Evolutionary conservation across 2,888 invertebrate species (phyloP).

Genomic region (Graphium colonna): DNA sequence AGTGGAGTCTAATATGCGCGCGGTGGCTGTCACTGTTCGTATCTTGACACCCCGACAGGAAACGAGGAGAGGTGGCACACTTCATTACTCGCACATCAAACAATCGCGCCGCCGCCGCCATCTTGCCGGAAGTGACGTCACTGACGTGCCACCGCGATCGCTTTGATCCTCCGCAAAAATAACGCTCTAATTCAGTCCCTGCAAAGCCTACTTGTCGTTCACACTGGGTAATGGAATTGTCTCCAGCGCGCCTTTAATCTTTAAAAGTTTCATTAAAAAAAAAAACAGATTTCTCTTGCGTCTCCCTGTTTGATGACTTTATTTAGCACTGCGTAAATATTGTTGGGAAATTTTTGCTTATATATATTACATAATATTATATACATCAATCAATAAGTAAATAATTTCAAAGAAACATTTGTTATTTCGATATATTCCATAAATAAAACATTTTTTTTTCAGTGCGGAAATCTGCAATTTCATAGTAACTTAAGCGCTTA

Average conservation of each 20-base stretch:
- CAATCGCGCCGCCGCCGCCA: constrained; percentile 72
- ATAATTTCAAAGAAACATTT: too few relatives aligned
- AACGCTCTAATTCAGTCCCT: constrained; percentile 45
- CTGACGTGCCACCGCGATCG: constrained; percentile 60
- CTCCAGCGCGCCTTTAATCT: constrained; percentile 29
- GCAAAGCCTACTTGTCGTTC: constrained; percentile 36
- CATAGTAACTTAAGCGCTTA: too few relatives aligned
- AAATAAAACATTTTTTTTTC: too few relatives aligned
- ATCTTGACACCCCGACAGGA: constrained; percentile 74
- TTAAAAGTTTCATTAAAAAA: background rate
- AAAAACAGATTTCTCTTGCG: background rate
- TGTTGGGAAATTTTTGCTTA: constrained; percentile 13
- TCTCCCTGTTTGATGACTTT: background rate
- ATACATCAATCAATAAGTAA: too few relatives aligned
- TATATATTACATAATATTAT: too few relatives aligned
- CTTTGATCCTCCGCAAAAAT: constrained; percentile 75
- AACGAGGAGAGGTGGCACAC: constrained; percentile 72
- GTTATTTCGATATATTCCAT: too few relatives aligned
- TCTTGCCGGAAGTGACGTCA: constrained; percentile 76
- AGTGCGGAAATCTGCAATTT: too few relatives aligned
- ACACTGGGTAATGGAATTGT: constrained; percentile 52
- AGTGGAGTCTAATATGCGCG: constrained; percentile 53
- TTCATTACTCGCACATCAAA: constrained; percentile 80
- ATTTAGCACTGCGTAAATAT: constrained; percentile 1
- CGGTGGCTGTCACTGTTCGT: constrained; percentile 58